Evolutionary conservation across 2,797 vertebrate species (phyloP).

Genomic region (Rallus crepitans): DNA sequence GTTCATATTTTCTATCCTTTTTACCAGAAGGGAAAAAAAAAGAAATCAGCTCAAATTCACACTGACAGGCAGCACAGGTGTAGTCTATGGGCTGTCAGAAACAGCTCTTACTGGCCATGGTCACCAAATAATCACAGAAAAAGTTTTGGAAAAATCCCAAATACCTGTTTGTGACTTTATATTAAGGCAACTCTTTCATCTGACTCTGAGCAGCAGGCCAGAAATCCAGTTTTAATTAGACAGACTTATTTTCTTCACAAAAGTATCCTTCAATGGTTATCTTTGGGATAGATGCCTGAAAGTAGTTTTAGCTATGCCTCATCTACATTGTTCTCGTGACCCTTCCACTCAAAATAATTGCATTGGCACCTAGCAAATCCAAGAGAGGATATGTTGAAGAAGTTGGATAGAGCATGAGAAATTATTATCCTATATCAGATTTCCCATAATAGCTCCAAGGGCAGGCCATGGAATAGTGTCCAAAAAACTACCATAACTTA

Average conservation of each 20-base stretch:
- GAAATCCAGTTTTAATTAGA: not conserved
- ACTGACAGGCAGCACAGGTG: not conserved
- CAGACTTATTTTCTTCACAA: not conserved
- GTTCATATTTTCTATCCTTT: not conserved
- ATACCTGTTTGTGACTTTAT: not conserved
- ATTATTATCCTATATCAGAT: not conserved
- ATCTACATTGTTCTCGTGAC: not conserved
- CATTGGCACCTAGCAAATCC: constrained; percentile 16
- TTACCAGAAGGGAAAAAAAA: not conserved
- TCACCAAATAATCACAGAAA: not conserved
- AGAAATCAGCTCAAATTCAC: not conserved
- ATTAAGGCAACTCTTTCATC: not conserved
- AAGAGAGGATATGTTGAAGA: not conserved
- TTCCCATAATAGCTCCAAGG: constrained; percentile 8
- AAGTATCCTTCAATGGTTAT: not conserved
- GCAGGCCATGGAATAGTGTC: not conserved
- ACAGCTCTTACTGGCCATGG: not conserved
- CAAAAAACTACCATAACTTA: not conserved
- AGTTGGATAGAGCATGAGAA: constrained; percentile 1
- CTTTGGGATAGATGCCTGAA: not conserved
- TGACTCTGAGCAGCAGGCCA: not conserved
- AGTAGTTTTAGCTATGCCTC: not conserved
- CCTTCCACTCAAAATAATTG: constrained; percentile 45
- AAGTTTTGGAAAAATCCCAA: not conserved
- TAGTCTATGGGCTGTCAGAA: not conserved